Conservation (phyloP, 1,140 invertebrate species). For the Mylabris phalerata region DNA sequence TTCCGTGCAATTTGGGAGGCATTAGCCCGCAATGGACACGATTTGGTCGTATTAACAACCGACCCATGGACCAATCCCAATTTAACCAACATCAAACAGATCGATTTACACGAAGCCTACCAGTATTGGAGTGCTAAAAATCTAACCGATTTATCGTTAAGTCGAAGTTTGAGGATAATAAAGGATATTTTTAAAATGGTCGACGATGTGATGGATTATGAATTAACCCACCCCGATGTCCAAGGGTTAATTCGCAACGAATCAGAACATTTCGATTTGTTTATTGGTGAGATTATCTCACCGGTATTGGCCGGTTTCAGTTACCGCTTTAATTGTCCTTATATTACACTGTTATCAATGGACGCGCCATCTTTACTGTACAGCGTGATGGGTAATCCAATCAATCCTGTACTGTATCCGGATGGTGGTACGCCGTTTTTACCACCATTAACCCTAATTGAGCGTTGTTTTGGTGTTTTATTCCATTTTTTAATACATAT, state of each 20-base stretch:
- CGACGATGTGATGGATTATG: conserved; percentile 1
- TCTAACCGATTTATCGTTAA: too few relatives aligned
- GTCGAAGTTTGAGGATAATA: neutral
- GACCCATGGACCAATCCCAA: conserved; percentile 29
- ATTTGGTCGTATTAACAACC: conserved; percentile 42
- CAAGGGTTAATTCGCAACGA: conserved; percentile 32
- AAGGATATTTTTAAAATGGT: neutral
- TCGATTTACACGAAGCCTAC: conserved; percentile 15
- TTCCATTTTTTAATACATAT: conserved; percentile 22
- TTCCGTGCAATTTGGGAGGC: conserved; percentile 33
- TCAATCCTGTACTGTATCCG: conserved; percentile 34
- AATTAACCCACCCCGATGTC: conserved; percentile 30
- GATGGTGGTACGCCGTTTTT: conserved; percentile 15
- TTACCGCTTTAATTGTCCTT: conserved; percentile 35
- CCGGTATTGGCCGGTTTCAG: conserved; percentile 28
- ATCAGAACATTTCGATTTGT: conserved; percentile 37
- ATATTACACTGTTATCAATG: conserved; percentile 33
- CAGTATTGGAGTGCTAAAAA: conserved; percentile 4
- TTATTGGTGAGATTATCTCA: conserved; percentile 33
- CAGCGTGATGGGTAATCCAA: conserved; percentile 33
- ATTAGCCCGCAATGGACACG: conserved; percentile 40
- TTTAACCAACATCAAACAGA: conserved; percentile 19
- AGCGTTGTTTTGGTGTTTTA: conserved; percentile 35
- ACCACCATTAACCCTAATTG: conserved; percentile 12
- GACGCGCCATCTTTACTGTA: conserved; percentile 23